phyloP scores from a whole-genome alignment of 2,797 vertebrate genomes.

The Intellagama lesueurii region DNA sequence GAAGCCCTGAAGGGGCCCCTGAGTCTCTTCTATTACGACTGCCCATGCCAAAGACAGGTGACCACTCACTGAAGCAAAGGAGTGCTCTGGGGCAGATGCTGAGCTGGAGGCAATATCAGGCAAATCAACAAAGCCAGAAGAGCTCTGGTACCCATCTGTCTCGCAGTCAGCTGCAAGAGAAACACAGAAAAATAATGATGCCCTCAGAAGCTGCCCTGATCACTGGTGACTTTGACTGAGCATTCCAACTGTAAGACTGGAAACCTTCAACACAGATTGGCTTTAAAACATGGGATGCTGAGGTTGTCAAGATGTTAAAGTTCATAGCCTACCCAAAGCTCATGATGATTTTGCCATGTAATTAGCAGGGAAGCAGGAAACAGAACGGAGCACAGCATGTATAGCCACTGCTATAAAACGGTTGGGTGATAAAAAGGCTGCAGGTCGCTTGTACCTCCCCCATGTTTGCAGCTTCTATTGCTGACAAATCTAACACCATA shows the following conservation, averaged over 20 bases:
- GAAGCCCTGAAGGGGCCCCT: neutral
- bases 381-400: neutral
- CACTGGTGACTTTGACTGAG: neutral
- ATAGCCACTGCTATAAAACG: neutral
- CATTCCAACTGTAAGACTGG: neutral
- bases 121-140: conserved; percentile 90
- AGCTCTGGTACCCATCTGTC: conserved; percentile 93
- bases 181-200: neutral
- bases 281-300: neutral
- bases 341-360: neutral
- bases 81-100: conserved; percentile 62
- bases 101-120: conserved; percentile 79
- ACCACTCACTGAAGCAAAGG: conserved; percentile 84
- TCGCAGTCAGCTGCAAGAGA: conserved; percentile 90
- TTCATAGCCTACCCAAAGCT: neutral
- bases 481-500: neutral
- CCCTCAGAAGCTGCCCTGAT: neutral
- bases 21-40: neutral
- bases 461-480: neutral
- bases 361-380: neutral
- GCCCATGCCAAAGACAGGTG: neutral
- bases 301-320: neutral
- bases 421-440: neutral
- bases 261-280: neutral
- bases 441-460: neutral